phyloP scores from a whole-genome alignment of 1,140 invertebrate genomes.

The Polypedilum pembai region DNA sequence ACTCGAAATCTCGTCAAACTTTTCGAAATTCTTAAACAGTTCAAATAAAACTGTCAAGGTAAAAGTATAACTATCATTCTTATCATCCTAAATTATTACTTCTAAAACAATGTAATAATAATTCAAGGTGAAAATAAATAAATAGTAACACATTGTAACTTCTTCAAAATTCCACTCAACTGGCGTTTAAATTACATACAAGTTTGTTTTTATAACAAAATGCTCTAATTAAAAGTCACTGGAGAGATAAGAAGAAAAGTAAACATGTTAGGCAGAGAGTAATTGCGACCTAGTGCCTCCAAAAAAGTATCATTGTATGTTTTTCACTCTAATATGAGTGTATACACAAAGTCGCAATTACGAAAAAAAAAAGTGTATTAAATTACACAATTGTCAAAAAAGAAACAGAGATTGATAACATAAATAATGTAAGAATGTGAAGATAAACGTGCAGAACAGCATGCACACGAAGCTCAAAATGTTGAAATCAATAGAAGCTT shows the following conservation, averaged over 20 bases:
- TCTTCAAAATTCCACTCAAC: too few relatives aligned
- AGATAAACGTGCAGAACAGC: constrained; percentile 21
- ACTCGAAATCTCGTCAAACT: too few relatives aligned
- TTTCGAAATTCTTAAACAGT: too few relatives aligned
- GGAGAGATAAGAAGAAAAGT: constrained; percentile 14
- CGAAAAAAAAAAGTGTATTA: background rate
- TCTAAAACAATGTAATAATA: too few relatives aligned
- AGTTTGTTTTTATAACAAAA: background rate
- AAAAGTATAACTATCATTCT: too few relatives aligned
- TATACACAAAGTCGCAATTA: background rate
- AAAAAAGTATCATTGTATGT: background rate
- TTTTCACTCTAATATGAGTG: too few relatives aligned
- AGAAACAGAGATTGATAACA: background rate
- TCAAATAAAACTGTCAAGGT: too few relatives aligned
- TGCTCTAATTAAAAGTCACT: background rate
- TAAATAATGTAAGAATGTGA: background rate
- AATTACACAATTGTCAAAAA: background rate
- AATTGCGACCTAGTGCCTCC: background rate
- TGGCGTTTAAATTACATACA: too few relatives aligned
- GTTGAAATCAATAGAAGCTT: background rate
- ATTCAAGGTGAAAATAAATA: too few relatives aligned
- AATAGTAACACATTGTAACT: too few relatives aligned
- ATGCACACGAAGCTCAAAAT: constrained; percentile 1
- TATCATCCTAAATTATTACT: too few relatives aligned
- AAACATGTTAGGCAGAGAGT: background rate